Base-by-base conservation (phyloP, 2,888 invertebrate species). In the Euzophera pinguis region DNA sequence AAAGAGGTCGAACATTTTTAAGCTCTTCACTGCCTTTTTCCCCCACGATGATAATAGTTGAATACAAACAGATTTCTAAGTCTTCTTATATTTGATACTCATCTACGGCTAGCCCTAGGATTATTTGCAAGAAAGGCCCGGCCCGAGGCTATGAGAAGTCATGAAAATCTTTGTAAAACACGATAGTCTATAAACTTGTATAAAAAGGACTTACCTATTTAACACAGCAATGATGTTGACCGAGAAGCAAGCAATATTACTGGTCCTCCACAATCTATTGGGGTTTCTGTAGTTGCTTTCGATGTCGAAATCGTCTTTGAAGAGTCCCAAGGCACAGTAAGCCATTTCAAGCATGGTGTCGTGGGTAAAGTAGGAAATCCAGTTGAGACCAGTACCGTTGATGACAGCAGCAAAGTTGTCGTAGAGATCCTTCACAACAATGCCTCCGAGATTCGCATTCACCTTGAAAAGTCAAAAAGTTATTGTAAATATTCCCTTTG, bases 201-300 rank as follows among this genome's bases (percentile, higher is more conserved):
- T n/a, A n/a, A n/a, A n/a, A n/a, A n/a, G 3, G 2, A 37, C 85
- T 84, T 75, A 95, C 93, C 92, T 91, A 71, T 95, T 94, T 63
- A 96, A 91, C n/a, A 95, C 92, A 29, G 94, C 95, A 16, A 93
- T 92, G 9, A 96, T 70, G 74, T 96, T 96, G 0, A 92, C 88
- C 0, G 94, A 92, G 70, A 96, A 95, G 0, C 95, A 92, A 47
- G 92, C 91, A 35, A 95, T 88, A 1, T 82, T 69, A 8, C 95
- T 95, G 0, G 93, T 93, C 58, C 91, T 91, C 94, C 95, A 96
- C 45, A 92, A 78, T 48, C 96, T 90, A 47, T 83, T 78, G 0
- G 73, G 63, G 41, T 90, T 75, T 63, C 91, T 94, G 61, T 91
- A 92, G 3, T 85, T 81, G 0, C 93, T 92, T 0, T 82, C 84